Percentiles rank a stretch among this genome's conserved stretches.
These are phyloP conservation scores for Pan paniscus DNA, from an alignment of 2,113 vertebrate genomes.

Conservation along the genomic window DNA sequence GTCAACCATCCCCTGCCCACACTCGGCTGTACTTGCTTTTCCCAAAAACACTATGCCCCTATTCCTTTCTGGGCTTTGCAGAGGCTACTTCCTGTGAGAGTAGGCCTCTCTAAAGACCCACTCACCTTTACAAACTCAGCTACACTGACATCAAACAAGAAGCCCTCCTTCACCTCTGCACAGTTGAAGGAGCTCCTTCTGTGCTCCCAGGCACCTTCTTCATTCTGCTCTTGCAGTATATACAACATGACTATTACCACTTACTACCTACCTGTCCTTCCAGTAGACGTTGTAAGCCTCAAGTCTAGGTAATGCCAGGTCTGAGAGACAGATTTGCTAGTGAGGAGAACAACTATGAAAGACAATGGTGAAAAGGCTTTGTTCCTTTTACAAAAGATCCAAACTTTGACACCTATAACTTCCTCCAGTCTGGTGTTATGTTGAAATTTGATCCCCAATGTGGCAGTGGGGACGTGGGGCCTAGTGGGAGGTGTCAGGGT, in stretches of 20 bases:
- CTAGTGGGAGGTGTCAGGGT: not conserved
- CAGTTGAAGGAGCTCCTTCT: not conserved
- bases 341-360: not conserved
- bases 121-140: not conserved
- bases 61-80: not conserved
- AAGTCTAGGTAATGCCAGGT: not conserved
- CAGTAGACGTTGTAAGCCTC: not conserved
- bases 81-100: not conserved
- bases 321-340: not conserved
- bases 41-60: not conserved
- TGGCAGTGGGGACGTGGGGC: not conserved
- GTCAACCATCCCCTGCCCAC: not conserved
- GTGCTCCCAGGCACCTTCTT: not conserved
- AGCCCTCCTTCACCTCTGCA: not conserved
- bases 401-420: not conserved
- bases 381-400: not conserved
- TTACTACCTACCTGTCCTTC: not conserved
- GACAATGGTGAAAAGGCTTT: not conserved
- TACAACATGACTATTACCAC: not conserved
- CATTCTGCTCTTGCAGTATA: not conserved
- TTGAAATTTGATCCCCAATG: not conserved
- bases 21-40: not conserved
- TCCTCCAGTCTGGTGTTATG: not conserved
- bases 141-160: not conserved
- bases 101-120: not conserved